Base-by-base conservation (phyloP, 2,113 vertebrate species). In the Semicossyphus pulcher region DNA sequence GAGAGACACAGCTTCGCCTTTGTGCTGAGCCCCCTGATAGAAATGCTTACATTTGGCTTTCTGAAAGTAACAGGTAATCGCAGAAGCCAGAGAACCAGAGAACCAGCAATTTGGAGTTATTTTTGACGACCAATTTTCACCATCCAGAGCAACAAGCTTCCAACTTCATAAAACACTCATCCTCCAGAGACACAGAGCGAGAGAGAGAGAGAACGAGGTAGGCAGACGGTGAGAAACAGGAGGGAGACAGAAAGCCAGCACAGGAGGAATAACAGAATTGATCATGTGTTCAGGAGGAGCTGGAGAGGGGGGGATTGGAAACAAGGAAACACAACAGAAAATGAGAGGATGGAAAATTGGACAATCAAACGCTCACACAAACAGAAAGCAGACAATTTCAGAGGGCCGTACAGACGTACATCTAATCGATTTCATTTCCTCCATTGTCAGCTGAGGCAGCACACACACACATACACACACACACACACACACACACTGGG, bases 371-470 rank as follows among this genome's bases (percentile, higher is more conserved):
- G 41, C 63, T 76, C 72, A 70, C 67, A 82, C 74, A 81, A 86
- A 79, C 69, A 81, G 76, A 86, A 76, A 72, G 59, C 67, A 85
- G 76, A 74, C 87, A 80, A 85, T 92, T 90, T 88, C 48, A 79
- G 82, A 76, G 62, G 74, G 69, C 83, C 72, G 73, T 86, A 72
- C 54, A 83, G 78, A 81, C 53, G 53, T n/a, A 44, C 41, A 44
- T 77, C 72, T 88, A 84, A 92, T 92, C 88, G 76, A 89, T 92
- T 93, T 86, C 45, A 82, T 91, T 86, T 72, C 58, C 78, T 69
- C 81, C 72, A 48, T 73, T 79, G 37, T 85, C 57, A 65, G 65
- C 70, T 63, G 44, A 87, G 69, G 79, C 78, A 41, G 29, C 28
- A 58, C 68, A 28, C 31, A 49, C 20, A 45, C 64, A 60, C 31